Evolutionary conservation across 2,888 invertebrate genomes (phyloP).

Genomic region (Sericinus montela): DNA sequence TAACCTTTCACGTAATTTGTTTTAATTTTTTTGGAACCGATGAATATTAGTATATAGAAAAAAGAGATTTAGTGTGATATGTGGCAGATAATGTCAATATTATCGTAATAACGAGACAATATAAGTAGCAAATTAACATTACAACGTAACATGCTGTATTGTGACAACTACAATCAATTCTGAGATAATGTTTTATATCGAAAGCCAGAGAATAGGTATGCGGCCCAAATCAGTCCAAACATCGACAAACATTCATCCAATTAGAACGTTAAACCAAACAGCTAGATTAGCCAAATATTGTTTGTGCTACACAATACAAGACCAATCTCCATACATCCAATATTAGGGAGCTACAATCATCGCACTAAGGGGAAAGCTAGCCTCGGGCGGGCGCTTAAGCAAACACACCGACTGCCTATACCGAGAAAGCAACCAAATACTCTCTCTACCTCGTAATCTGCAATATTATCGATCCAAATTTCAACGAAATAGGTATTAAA

Average conservation of each 20-base stretch:
- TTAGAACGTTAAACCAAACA: conserved; percentile 56
- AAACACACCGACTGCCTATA: conserved; percentile 27
- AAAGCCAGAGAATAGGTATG: conserved; percentile 21
- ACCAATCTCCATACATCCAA: conserved; percentile 57
- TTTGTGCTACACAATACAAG: conserved; percentile 58
- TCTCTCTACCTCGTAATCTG: neutral
- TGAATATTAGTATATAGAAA: too few relatives aligned
- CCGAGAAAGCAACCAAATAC: conserved; percentile 10
- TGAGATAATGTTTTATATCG: neutral
- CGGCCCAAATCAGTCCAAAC: conserved; percentile 35
- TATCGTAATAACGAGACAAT: too few relatives aligned
- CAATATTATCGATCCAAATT: neutral
- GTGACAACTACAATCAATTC: too few relatives aligned
- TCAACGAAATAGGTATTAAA: too few relatives aligned
- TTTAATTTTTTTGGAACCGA: too few relatives aligned
- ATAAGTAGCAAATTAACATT: too few relatives aligned
- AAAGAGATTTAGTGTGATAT: too few relatives aligned
- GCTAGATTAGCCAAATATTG: conserved; percentile 66
- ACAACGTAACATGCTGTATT: too few relatives aligned
- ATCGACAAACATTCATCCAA: conserved; percentile 51
- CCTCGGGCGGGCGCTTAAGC: conserved; percentile 33
- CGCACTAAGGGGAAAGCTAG: conserved; percentile 34
- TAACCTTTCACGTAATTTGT: too few relatives aligned
- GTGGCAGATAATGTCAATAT: too few relatives aligned
- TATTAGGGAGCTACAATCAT: conserved; percentile 46